Percentiles rank a stretch among this genome's conserved stretches.
Conservation (phyloP, 2,797 vertebrate genomes). For the Alcedo atthis region DNA sequence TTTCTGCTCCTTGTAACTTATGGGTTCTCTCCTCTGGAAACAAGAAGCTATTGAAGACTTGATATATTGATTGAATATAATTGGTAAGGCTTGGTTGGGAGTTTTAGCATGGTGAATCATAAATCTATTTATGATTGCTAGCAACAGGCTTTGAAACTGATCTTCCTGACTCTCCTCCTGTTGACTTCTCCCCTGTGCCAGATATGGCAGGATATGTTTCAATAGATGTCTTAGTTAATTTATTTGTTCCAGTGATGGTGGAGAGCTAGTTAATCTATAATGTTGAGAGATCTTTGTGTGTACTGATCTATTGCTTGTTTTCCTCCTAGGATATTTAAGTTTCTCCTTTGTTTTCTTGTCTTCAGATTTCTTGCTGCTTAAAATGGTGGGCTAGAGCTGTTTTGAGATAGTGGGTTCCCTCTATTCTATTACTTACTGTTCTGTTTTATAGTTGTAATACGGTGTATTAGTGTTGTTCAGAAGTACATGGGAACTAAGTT, state of each 20-base stretch:
- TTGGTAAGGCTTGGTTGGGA: not conserved
- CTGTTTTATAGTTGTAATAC: not conserved
- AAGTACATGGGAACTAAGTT: not conserved
- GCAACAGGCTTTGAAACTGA: not conserved
- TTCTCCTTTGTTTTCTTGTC: not conserved
- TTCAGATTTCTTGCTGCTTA: not conserved
- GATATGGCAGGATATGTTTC: too few species aligned
- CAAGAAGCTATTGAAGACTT: not conserved
- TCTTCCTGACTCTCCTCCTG: not conserved
- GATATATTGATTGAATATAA: not conserved
- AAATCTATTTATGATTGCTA: not conserved
- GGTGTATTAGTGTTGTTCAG: not conserved
- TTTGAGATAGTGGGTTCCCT: not conserved
- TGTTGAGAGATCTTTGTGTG: not conserved
- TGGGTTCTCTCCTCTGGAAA: not conserved
- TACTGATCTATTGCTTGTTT: not conserved
- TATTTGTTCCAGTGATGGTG: not conserved
- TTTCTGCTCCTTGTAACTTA: not conserved
- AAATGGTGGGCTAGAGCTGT: not conserved
- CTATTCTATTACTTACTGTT: not conserved
- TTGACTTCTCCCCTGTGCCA: accelerated
- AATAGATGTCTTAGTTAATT: not conserved
- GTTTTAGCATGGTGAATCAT: not conserved
- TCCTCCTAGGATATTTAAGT: not conserved
- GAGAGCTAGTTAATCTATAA: not conserved